These are phyloP conservation scores for Cylloceria caligata DNA, from an alignment of 2,888 invertebrate species.

Conservation along the genomic window DNA sequence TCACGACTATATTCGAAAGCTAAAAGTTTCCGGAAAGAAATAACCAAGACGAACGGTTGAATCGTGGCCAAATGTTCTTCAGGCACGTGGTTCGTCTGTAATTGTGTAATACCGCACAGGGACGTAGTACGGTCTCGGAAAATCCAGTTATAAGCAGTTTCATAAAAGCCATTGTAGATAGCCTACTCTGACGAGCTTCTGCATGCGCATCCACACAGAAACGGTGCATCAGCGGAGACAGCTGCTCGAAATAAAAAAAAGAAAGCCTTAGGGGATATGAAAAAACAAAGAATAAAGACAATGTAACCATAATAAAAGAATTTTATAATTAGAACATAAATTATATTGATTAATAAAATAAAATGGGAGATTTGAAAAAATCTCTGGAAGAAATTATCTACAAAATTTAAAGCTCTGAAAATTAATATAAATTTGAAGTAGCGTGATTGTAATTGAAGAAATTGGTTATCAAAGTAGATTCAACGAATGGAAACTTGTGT, in stretches of 20 bases:
- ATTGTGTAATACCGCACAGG: constrained; percentile 42
- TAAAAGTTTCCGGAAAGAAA: background rate
- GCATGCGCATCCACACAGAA: background rate
- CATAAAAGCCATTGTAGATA: constrained; percentile 25
- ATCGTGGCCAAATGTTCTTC: constrained; percentile 38
- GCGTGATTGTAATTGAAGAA: background rate
- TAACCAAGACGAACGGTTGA: background rate
- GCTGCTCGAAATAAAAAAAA: background rate
- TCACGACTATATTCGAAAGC: background rate
- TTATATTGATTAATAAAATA: no score
- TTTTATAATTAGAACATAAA: background rate
- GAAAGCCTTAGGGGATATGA: background rate
- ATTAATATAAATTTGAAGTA: no score
- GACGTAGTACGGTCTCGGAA: constrained; percentile 41
- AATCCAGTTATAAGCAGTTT: constrained; percentile 66
- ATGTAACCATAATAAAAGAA: background rate
- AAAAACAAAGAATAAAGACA: no score
- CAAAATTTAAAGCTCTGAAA: no score
- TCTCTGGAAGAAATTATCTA: no score
- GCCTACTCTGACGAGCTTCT: background rate
- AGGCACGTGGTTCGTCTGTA: constrained; percentile 38
- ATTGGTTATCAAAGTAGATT: background rate
- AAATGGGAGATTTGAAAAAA: no score
- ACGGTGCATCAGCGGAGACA: background rate
- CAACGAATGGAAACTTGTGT: background rate